phyloP scores from a whole-genome alignment of 2,113 vertebrate species.

The Plecturocebus donacophilus region DNA sequence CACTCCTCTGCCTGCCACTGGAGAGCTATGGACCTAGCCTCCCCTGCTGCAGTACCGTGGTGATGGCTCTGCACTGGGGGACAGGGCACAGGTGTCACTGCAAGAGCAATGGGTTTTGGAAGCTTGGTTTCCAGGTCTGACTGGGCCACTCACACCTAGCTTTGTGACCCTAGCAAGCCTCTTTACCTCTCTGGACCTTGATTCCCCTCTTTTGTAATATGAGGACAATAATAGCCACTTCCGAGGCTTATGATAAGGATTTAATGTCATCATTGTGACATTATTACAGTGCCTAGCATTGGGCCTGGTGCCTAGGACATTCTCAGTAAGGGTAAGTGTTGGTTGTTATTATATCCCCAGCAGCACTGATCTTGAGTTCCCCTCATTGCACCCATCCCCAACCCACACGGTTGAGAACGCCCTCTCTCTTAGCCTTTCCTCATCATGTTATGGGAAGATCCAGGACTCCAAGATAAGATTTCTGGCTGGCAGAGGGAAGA shows the following conservation, averaged over 20 bases:
- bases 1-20: background rate
- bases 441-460: background rate
- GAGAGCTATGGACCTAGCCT: background rate
- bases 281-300: background rate
- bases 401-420: background rate
- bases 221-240: background rate
- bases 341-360: background rate
- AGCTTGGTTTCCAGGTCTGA: background rate
- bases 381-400: fast-evolving
- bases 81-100: background rate
- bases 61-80: background rate
- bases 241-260: background rate
- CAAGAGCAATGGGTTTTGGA: background rate
- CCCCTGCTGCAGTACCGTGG: fast-evolving
- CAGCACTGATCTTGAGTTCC: background rate
- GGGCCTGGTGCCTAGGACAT: background rate
- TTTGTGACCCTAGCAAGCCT: background rate
- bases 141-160: background rate
- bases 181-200: background rate
- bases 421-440: background rate
- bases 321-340: background rate
- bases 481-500: background rate
- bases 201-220: background rate
- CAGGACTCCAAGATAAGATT: background rate
- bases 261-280: background rate